Base-by-base conservation (phyloP, 2,888 invertebrate genomes). In the Folsomia manolachei region DNA sequence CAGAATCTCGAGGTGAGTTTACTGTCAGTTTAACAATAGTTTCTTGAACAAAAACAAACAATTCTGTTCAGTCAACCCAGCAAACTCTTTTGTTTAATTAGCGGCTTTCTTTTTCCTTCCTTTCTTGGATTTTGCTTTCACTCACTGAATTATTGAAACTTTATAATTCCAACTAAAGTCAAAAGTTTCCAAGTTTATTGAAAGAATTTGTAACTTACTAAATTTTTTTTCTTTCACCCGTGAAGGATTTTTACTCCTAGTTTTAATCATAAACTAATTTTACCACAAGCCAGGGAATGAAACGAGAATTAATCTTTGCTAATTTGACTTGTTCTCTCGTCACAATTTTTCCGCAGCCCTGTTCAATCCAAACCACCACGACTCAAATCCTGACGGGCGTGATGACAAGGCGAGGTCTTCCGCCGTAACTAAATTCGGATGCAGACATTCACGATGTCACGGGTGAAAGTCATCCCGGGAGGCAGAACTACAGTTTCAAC, bases 391-490 rank as follows among this genome's bases (percentile, higher is more conserved):
- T 39, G 7, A 68, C 27, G 66, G 56, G 52, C 69, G 26, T 19
- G 65, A 73, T 27, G 73, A 73, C 65, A 26, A 61, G 27, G 75
- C 73, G 60, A 75, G 69, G 69, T 75, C 75, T 23, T 75, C 75
- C 52, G 73, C 71, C 39, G 75, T 75, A 61, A n/a, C 71, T 73
- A 24, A 73, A 71, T 69, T 71, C 75, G 2, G 75, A 71, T 27
- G 69, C 72, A 51, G 65, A 52, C 51, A 52, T 52, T 19, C 52
- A 39, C 14, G 21, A n/a, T 9, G 19, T 19, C 4, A n/a, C n/a
- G 2, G 27, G 27, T 27, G 7, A n/a, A 27, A 64, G 27, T 71
- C 70, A 73, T 68, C 18, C 63, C 56, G 72, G 69, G 4, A n/a
- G n/a, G n/a, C n/a, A n/a, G 65, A 71, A 63, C 69, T 69, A 21